Percentiles rank a stretch among this genome's conserved stretches.
Evolutionary conservation across 2,113 vertebrate genomes (phyloP).

Genomic region (Halcyon malimbica): DNA sequence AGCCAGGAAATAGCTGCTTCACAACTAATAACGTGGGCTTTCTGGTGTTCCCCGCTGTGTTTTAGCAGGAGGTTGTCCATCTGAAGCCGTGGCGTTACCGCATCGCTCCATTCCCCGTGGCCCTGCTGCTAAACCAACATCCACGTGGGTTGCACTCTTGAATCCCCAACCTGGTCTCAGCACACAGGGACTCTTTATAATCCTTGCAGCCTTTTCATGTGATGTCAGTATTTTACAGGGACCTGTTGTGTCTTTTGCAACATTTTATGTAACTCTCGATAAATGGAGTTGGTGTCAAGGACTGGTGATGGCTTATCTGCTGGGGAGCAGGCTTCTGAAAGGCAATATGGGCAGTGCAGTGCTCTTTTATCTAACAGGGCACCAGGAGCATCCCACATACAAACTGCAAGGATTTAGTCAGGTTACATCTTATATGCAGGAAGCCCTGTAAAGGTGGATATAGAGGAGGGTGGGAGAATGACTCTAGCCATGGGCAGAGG

Average conservation of each 20-base stretch:
- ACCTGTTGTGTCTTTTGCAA: not conserved
- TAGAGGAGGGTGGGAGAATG: not conserved
- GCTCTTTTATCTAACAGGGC: not conserved
- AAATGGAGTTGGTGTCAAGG: not conserved
- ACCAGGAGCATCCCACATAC: not conserved
- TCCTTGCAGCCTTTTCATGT: not conserved
- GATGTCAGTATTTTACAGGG: not conserved
- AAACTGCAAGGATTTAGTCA: not conserved
- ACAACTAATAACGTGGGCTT: not conserved
- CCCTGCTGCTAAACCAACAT: not conserved
- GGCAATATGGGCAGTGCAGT: not conserved
- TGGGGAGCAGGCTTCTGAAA: not conserved
- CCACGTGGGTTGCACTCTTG: not conserved
- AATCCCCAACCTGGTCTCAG: not conserved
- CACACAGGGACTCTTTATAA: not conserved
- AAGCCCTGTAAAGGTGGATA: not conserved
- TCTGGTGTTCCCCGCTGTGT: not conserved
- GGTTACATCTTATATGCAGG: not conserved
- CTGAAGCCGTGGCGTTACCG: not conserved
- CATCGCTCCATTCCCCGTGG: fast-evolving
- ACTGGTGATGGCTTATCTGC: not conserved
- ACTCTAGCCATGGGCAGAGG: not conserved
- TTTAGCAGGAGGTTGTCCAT: not conserved
- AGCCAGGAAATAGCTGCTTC: not conserved
- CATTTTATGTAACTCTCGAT: not conserved